Conservation (phyloP, 2,888 invertebrate genomes). For the Pyrgus malvae region DNA sequence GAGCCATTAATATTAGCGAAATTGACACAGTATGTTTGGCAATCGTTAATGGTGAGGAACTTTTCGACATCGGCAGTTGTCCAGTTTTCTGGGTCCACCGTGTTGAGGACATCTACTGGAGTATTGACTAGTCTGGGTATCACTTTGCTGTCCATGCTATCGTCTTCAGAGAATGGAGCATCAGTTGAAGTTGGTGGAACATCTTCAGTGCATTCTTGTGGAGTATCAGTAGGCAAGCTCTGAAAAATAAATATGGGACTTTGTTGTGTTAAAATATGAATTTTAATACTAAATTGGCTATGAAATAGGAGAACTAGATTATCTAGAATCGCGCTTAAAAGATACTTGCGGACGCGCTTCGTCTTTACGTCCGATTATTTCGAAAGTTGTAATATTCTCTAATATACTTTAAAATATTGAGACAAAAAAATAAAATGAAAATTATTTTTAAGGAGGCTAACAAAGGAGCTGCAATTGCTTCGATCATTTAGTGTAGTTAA, state of each 20-base stretch:
- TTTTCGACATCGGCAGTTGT: slow-evolving; percentile 91
- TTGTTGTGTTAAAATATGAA: not conserved
- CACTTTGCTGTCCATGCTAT: slow-evolving; percentile 72
- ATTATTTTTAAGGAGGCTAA: too few species aligned
- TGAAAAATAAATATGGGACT: slow-evolving; percentile 33
- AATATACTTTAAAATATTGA: too few species aligned
- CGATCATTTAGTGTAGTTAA: too few species aligned
- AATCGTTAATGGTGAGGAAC: slow-evolving; percentile 94
- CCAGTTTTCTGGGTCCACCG: slow-evolving; percentile 84
- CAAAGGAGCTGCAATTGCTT: too few species aligned
- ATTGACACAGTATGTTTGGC: slow-evolving; percentile 86
- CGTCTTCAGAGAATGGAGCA: slow-evolving; percentile 29
- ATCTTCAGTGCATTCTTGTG: slow-evolving; percentile 48
- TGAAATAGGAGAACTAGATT: too few species aligned
- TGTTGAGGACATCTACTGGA: slow-evolving; percentile 77
- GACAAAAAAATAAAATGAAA: too few species aligned
- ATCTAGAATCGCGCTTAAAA: too few species aligned
- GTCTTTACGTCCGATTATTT: too few species aligned
- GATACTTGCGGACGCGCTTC: too few species aligned
- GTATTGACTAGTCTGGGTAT: slow-evolving; percentile 85
- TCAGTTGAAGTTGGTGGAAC: slow-evolving; percentile 39
- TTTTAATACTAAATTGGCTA: too few species aligned
- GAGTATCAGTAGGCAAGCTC: slow-evolving; percentile 47
- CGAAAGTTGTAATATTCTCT: too few species aligned
- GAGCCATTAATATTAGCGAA: slow-evolving; percentile 90